Evolutionary conservation across 2,888 invertebrate species (phyloP), one percentile per base, ranked within the genome.

Genomic region (Amblyjoppa proteus): DNA sequence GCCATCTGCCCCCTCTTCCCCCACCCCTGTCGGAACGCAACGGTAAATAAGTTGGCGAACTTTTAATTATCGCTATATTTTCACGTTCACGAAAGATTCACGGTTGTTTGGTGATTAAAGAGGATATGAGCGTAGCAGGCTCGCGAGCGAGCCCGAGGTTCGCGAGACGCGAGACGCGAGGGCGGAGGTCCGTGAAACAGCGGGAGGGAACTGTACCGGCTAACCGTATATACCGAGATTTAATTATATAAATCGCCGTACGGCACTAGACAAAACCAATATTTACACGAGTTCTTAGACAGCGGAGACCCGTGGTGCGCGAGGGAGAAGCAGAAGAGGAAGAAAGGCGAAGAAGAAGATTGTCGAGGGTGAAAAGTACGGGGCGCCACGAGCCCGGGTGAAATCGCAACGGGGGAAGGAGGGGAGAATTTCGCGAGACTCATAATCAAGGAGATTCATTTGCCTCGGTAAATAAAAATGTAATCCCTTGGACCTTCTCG

Each of bases 221-320:
- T 64, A 80, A 83, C 64, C 51, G 20, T 53, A 68, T 68, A 56
- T 38, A 73, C 76, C 86, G 84, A 91, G 91, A 92, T 93, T 93
- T 92, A 92, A 93, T 93, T 93, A 93, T 92, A 92, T 90, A 92
- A 93, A 93, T 93, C 92, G 90, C 83, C 83, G 88, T 79, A 73
- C 89, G 90, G 89, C 91, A 91, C 92, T 93, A 91, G 92, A 91
- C 92, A 91, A 91, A 92, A 90, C 91, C 91, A 93, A 93, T 93
- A 93, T 93, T 93, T 93, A 91, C 90, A 77, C 83, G 85, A 90
- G 88, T 90, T 90, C 89, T 90, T 90, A 90, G 89, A 91, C 87
- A 87, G 86, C 81, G 85, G 49, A 45, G 45, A 64, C 49, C 49
- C 41, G n/a, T 45, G 58, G 16, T 51, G 34, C 49, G 20, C 38